A percentile compares a stretch with the other conserved stretches of the same genome.
Evolutionary conservation across 2,113 vertebrate species (phyloP).

Genomic region (Aramus guarauna): DNA sequence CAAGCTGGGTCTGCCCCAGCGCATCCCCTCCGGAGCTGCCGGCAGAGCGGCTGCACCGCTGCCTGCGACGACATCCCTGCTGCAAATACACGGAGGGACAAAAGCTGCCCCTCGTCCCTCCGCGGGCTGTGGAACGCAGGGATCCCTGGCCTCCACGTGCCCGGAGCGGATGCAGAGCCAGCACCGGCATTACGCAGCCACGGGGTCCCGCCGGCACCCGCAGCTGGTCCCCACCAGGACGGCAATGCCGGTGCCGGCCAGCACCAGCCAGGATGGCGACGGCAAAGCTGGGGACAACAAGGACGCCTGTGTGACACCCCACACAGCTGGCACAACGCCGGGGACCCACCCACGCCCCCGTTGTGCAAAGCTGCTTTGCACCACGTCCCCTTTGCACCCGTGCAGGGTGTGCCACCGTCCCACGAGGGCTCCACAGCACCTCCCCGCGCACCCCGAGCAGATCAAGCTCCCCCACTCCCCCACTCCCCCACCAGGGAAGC

Average conservation of each 20-base stretch:
- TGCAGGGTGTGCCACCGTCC: background rate
- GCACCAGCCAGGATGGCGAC: background rate
- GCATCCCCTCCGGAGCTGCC: fast-evolving
- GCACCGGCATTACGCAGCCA: background rate
- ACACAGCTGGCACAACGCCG: fast-evolving
- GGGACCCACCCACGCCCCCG: background rate
- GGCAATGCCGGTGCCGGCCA: fast-evolving
- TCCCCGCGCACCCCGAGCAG: fast-evolving
- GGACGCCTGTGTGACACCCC: background rate
- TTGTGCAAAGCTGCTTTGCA: background rate
- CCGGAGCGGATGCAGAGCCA: background rate
- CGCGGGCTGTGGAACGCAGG: background rate
- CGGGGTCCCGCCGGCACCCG: background rate
- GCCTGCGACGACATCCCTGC: background rate
- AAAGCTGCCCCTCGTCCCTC: background rate
- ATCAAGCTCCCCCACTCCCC: background rate
- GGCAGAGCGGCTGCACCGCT: background rate
- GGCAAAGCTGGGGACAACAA: background rate
- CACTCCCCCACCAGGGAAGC: fast-evolving
- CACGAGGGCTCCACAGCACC: background rate
- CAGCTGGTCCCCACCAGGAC: fast-evolving
- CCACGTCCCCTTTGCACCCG: background rate
- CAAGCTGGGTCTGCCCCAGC: background rate
- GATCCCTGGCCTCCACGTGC: background rate
- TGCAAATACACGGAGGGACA: background rate